These are phyloP conservation scores for Pluvianellus socialis DNA, from an alignment of 2,113 vertebrate genomes.

Conservation along the genomic window DNA sequence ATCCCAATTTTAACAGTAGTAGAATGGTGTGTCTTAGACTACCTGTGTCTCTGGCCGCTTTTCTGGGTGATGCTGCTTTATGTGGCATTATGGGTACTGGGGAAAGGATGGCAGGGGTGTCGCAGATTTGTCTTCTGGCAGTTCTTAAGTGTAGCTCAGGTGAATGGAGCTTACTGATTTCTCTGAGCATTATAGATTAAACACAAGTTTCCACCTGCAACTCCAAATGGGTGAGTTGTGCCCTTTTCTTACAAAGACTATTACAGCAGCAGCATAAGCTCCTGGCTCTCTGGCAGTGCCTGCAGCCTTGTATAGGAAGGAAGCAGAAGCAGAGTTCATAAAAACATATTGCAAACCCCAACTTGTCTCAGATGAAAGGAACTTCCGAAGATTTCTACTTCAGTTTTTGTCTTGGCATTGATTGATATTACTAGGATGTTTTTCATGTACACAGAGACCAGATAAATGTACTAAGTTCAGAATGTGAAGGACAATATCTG, in stretches of 20 bases:
- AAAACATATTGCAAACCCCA: neutral
- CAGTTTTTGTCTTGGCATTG: neutral
- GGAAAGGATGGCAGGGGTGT: neutral
- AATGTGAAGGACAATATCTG: neutral
- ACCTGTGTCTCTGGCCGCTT: neutral
- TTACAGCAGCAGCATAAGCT: neutral
- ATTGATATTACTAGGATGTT: neutral
- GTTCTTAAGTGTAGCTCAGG: neutral
- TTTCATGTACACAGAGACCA: neutral
- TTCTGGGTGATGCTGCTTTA: neutral
- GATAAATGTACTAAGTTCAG: neutral
- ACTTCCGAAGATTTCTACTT: neutral
- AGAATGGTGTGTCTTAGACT: neutral
- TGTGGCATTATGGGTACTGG: fast-evolving
- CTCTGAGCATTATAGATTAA: neutral
- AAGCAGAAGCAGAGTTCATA: neutral
- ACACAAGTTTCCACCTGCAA: neutral
- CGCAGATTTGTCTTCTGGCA: neutral
- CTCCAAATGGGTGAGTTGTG: neutral
- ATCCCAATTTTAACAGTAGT: neutral
- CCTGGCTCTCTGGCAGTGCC: neutral
- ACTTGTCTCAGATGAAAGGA: neutral
- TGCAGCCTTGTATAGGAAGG: neutral
- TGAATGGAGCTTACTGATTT: neutral
- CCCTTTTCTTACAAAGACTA: fast-evolving